Conservation (phyloP, 1,140 invertebrate species). For the Drosophila sulfurigaster region DNA sequence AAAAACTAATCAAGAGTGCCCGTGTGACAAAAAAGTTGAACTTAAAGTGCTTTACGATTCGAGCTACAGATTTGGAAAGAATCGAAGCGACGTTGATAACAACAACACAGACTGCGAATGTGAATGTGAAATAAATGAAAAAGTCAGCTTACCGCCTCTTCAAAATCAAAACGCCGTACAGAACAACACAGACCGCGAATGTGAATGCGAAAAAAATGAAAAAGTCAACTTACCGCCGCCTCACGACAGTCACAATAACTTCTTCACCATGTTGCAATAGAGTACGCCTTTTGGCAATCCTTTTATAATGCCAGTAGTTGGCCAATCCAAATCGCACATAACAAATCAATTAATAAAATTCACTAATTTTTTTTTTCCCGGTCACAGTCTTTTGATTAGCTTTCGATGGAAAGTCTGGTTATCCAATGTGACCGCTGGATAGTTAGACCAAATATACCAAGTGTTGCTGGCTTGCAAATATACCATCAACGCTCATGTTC, state of each 20-base stretch:
- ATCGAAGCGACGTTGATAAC: background rate
- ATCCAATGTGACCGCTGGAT: too few relatives aligned
- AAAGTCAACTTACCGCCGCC: background rate
- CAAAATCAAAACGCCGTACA: too few relatives aligned
- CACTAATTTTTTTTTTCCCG: background rate
- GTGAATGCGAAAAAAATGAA: background rate
- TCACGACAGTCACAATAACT: conserved; percentile 13
- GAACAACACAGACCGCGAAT: background rate
- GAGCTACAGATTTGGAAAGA: conserved; percentile 27
- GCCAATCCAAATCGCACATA: background rate
- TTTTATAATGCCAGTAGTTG: background rate
- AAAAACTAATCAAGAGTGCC: background rate
- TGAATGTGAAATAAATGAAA: background rate
- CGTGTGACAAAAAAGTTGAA: conserved; percentile 19
- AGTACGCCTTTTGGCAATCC: background rate
- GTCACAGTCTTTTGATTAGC: background rate
- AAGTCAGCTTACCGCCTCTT: background rate
- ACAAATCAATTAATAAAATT: background rate
- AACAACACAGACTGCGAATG: background rate
- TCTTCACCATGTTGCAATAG: conserved; percentile 18
- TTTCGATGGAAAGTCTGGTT: background rate
- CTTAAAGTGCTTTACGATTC: conserved; percentile 41
- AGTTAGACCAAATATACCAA: too few relatives aligned
- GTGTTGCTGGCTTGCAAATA: too few relatives aligned
- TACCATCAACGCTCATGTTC: too few relatives aligned